Percentiles rank a stretch among this genome's conserved stretches.
phyloP scores from a whole-genome alignment of 2,797 vertebrate genomes.

The Sebastes variabilis region DNA sequence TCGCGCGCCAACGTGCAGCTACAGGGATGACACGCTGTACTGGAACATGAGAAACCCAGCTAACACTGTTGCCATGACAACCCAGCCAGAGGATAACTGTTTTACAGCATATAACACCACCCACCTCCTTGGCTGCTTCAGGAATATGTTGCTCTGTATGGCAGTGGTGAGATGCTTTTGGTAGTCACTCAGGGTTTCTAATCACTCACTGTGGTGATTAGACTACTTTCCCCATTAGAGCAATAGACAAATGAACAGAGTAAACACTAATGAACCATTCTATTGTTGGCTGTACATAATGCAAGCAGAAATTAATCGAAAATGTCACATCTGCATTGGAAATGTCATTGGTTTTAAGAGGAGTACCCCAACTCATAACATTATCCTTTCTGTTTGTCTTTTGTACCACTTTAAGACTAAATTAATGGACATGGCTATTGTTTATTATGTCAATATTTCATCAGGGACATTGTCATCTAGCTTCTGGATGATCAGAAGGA shows the following conservation, averaged over 20 bases:
- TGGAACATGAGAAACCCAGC: constrained; percentile 73
- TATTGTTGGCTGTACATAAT: constrained; percentile 14
- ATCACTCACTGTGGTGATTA: constrained; percentile 12
- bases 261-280: background rate
- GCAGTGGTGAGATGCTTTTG: constrained; percentile 17
- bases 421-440: background rate
- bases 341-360: constrained; percentile 43
- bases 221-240: background rate
- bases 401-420: background rate
- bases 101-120: constrained; percentile 69
- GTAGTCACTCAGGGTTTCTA: constrained; percentile 10
- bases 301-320: constrained; percentile 22
- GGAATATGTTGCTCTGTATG: constrained; percentile 29
- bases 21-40: constrained; percentile 71
- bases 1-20: too few relatives aligned
- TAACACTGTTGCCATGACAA: constrained; percentile 85
- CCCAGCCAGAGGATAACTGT: constrained; percentile 80
- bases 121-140: constrained; percentile 60
- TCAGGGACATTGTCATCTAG: background rate
- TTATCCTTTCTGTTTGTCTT: background rate
- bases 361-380: background rate
- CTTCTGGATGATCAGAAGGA: background rate
- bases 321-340: constrained; percentile 60
- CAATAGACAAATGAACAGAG: constrained; percentile 2
- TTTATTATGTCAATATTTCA: background rate